phyloP scores from a whole-genome alignment of 2,113 vertebrate genomes.

The Acanthochromis polyacanthus region DNA sequence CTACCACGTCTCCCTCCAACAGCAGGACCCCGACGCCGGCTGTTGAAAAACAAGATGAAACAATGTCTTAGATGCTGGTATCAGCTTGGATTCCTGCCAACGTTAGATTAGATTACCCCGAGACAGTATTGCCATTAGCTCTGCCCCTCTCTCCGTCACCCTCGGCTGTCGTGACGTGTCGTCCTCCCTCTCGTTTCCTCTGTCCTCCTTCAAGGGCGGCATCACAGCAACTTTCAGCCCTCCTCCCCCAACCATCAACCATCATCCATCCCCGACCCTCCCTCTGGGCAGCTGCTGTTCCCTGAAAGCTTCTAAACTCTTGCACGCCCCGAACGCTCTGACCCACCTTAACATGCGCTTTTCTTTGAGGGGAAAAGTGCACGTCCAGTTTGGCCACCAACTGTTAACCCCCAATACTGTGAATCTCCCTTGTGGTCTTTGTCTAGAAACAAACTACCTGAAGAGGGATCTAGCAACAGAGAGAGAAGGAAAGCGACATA shows the following conservation, averaged over 20 bases:
- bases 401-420: constrained; percentile 80
- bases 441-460: constrained; percentile 68
- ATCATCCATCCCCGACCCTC: background rate
- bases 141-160: background rate
- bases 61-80: constrained; percentile 36
- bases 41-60: constrained; percentile 44
- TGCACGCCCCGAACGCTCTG: constrained; percentile 40
- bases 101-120: constrained; percentile 57
- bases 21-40: constrained; percentile 28
- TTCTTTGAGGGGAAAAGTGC: constrained; percentile 66
- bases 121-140: constrained; percentile 47
- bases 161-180: constrained; percentile 35
- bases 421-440: constrained; percentile 73
- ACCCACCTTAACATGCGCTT: constrained; percentile 73
- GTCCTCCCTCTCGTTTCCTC: constrained; percentile 20
- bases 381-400: constrained; percentile 70
- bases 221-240: constrained; percentile 37
- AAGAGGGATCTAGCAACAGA: constrained; percentile 32
- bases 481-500: constrained; percentile 43
- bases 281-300: constrained; percentile 43
- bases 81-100: constrained; percentile 52
- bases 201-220: constrained; percentile 62
- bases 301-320: constrained; percentile 41
- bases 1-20: constrained; percentile 29
- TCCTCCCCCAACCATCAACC: background rate